Conservation (phyloP, 92 coral and sea anemone species). For the Micromussa lordhowensis region DNA sequence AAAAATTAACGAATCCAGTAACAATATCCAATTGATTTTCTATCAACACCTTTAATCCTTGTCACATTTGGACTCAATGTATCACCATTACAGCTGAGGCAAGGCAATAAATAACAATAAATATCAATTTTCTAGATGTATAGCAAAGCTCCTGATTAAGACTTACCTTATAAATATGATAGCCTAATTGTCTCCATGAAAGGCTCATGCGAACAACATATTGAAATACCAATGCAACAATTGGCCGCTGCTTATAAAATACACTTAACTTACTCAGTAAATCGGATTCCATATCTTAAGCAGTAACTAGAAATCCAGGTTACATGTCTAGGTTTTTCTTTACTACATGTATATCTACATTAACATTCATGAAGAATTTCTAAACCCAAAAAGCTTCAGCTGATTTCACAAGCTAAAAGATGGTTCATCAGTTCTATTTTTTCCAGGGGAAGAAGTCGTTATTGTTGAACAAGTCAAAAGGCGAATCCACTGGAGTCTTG, state of each 20-base stretch:
- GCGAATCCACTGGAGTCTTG: conserved; percentile 18
- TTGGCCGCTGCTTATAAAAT: background rate
- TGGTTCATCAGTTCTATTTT: background rate
- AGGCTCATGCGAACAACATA: background rate
- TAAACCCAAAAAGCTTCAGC: background rate
- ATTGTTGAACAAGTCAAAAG: conserved; percentile 33
- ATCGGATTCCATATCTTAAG: background rate
- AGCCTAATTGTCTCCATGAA: background rate
- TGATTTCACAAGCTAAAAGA: background rate
- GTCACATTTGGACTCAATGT: background rate
- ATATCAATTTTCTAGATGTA: background rate
- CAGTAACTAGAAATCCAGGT: background rate
- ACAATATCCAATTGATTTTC: background rate
- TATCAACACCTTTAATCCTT: background rate
- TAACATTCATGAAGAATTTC: no score
- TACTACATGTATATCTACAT: background rate
- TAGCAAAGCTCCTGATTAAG: background rate
- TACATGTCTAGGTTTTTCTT: background rate
- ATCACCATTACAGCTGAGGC: background rate
- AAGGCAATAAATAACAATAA: background rate
- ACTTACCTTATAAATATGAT: background rate
- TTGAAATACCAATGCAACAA: background rate
- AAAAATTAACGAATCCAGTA: background rate
- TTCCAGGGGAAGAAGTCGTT: background rate
- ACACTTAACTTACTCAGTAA: background rate